Evolutionary conservation across 2,113 vertebrate species (phyloP).

Genomic region (Prietella phreatophila): DNA sequence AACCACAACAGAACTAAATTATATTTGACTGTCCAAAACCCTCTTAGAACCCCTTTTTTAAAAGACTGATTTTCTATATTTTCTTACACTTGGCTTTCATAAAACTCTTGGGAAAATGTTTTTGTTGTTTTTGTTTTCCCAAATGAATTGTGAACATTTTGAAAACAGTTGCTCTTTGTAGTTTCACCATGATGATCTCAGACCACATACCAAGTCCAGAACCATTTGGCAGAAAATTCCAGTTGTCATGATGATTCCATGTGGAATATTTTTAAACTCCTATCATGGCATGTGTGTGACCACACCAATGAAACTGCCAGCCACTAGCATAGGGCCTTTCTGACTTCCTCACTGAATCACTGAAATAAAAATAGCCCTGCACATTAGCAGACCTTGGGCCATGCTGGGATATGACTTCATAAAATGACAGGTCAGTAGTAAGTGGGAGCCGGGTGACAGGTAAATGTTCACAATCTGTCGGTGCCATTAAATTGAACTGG

Average conservation of each 20-base stretch:
- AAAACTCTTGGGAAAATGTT: background rate
- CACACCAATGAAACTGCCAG: constrained; percentile 27
- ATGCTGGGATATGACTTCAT: constrained; percentile 5
- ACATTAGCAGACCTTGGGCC: constrained; percentile 18
- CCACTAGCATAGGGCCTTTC: background rate
- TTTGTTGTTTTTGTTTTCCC: background rate
- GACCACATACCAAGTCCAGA: constrained; percentile 25
- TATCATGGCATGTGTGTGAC: constrained; percentile 23
- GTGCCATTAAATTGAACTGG: background rate
- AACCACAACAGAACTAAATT: too few relatives aligned
- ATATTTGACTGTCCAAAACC: background rate
- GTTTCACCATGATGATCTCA: constrained; percentile 2
- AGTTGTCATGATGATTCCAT: constrained; percentile 26
- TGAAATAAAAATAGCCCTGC: background rate
- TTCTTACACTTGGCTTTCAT: background rate
- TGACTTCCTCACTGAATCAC: background rate
- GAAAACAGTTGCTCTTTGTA: constrained; percentile 5
- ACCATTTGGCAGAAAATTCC: background rate
- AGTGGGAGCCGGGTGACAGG: constrained; percentile 11
- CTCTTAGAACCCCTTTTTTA: background rate
- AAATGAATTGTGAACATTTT: background rate
- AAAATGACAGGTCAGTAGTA: constrained; percentile 1
- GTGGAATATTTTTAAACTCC: constrained; percentile 22
- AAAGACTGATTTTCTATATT: background rate
- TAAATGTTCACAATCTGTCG: background rate